Base-by-base conservation (phyloP, 2,797 vertebrate genomes). In the Typhlichthys subterraneus region DNA sequence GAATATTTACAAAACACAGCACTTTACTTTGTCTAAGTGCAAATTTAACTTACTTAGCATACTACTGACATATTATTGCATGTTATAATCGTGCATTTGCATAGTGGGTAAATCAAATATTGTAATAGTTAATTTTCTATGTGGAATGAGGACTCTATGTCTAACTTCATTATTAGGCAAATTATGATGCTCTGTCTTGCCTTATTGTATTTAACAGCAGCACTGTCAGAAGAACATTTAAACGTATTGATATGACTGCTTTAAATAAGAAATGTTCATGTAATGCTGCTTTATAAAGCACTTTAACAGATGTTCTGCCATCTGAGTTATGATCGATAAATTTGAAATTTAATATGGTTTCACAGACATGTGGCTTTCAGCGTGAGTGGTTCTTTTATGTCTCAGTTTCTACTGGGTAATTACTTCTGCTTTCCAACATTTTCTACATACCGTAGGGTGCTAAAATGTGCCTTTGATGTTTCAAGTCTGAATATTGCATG, bases 301-400 rank as follows among this genome's bases (percentile, higher is more conserved):
- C 80, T 92, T 87, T 79, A 90, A 83, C 92, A 93, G 90, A 93
- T 92, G 89, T 81, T 69, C 76, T 84, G 78, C 81, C 87, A 85
- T 92, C 86, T 87, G 86, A 76, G 88, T 90, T 91, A 82, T 90
- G 87, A 90, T 89, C 80, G 81, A 82, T 67, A 42, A 68, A 85
- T 89, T 90, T 90, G 87, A 75, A 87, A 84, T 88, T 86, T 80
- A 90, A 88, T 88, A 77, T 77, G 71, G 69, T 65, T 75, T 83
- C 67, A 78, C 76, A 79, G 85, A 83, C 81, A 69, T 73, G 70
- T 86, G 81, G 83, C 78, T 76, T 80, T 63, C 69, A 81, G 71
- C 46, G 56, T 73, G 75, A 85, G 71, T 81, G 78, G 73, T 85
- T 72, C 73, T 77, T 89, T 88, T 75, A 83, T 81, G 76, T 77